Percentiles rank a stretch among this genome's conserved stretches.
Evolutionary conservation across 2,888 invertebrate species (phyloP).

Genomic region (Heteropelma amictum): DNA sequence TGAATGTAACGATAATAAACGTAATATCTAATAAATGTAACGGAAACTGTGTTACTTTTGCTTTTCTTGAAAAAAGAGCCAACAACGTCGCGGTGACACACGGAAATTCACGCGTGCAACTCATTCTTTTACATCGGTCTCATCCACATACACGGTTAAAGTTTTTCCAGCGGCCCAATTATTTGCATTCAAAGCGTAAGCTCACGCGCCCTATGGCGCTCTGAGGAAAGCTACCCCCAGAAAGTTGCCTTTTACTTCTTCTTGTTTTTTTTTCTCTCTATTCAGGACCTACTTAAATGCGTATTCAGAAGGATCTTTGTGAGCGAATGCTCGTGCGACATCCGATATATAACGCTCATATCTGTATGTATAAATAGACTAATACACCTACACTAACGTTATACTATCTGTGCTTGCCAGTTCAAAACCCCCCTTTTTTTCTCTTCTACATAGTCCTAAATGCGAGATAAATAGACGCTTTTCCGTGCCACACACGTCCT

Average conservation of each 20-base stretch:
- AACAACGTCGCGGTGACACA: too few species aligned
- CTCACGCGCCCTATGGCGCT: conserved; percentile 29
- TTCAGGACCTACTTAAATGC: conserved; percentile 57
- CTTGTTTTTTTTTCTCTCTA: conserved; percentile 31
- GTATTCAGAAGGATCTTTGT: conserved; percentile 55
- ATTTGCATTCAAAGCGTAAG: conserved; percentile 59
- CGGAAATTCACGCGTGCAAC: too few species aligned
- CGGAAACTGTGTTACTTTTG: too few species aligned
- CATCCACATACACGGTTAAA: not conserved
- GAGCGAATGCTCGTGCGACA: conserved; percentile 36
- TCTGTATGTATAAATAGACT: conserved; percentile 5
- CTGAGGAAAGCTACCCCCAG: conserved; percentile 24
- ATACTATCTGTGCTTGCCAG: conserved; percentile 33
- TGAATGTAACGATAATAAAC: too few species aligned
- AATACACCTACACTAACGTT: conserved; percentile 22
- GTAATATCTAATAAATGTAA: too few species aligned
- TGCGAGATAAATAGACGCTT: conserved; percentile 64
- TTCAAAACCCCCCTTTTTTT: conserved; percentile 26
- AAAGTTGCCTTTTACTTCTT: conserved; percentile 1
- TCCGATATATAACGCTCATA: conserved; percentile 6
- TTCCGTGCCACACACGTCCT: conserved; percentile 40
- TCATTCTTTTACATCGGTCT: not conserved
- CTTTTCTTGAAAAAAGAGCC: too few species aligned
- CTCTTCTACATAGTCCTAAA: conserved; percentile 59
- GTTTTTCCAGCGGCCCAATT: conserved; percentile 53